Conservation (phyloP, 2,797 vertebrate genomes). For the Psittacula echo region DNA sequence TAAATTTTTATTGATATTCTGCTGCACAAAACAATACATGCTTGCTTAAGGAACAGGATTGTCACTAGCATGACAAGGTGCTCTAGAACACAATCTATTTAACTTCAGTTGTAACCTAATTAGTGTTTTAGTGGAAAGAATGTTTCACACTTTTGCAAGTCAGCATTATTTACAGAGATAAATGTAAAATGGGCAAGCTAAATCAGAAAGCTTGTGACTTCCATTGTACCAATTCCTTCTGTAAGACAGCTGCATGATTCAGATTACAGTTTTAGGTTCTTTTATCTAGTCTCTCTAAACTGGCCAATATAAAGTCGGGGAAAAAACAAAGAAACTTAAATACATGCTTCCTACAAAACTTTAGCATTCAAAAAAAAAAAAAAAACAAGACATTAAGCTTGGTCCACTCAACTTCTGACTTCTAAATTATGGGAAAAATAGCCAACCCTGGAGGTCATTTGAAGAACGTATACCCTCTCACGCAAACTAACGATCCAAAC, state of each 20-base stretch:
- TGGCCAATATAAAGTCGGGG: neutral
- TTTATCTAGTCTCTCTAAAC: neutral
- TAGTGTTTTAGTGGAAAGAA: neutral
- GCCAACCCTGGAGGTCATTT: neutral
- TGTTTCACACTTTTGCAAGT: neutral
- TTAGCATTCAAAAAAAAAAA: neutral
- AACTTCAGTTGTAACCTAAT: neutral
- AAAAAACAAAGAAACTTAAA: neutral
- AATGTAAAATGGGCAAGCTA: neutral
- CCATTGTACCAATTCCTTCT: neutral
- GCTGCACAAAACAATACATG: neutral
- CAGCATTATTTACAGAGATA: neutral
- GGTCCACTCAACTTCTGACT: neutral
- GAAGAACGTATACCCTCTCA: neutral
- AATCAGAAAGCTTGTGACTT: conserved; percentile 5
- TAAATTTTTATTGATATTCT: neutral
- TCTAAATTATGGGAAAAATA: neutral
- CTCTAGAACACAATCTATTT: neutral
- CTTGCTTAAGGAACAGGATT: neutral
- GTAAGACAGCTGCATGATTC: neutral
- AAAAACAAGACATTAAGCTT: neutral
- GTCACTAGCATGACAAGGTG: neutral
- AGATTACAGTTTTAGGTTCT: neutral
- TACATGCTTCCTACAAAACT: neutral
- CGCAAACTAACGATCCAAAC: neutral